A percentile compares a stretch with the other conserved stretches of the same genome.
Conservation (phyloP, 2,113 vertebrate species). For the Pedetes capensis region DNA sequence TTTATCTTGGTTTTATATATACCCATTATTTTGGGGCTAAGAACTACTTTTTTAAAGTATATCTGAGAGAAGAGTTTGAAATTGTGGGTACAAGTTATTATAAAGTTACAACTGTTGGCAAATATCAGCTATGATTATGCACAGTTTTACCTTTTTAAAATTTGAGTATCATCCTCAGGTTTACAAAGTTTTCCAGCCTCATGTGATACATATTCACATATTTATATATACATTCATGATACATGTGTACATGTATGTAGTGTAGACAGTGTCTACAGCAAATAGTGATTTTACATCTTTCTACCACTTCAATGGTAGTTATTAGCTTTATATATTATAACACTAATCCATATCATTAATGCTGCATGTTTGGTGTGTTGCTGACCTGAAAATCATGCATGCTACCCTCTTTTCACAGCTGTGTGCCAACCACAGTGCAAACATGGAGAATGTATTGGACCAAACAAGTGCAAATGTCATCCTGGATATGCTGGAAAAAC, state of each 20-base stretch:
- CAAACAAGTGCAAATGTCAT: constrained; percentile 97
- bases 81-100: not conserved
- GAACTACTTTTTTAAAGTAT: not conserved
- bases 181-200: not conserved
- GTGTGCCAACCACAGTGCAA: constrained; percentile 96
- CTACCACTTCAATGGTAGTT: not conserved
- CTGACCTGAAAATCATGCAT: not conserved
- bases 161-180: not conserved
- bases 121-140: not conserved
- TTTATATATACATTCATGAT: not conserved
- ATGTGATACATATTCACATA: not conserved
- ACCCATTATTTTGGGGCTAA: not conserved
- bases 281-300: not conserved
- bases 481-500: constrained; percentile 96
- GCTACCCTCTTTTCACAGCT: constrained; percentile 84
- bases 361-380: not conserved
- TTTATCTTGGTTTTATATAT: not conserved
- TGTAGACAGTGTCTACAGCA: not conserved
- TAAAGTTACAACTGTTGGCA: not conserved
- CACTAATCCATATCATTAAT: not conserved
- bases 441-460: constrained; percentile 94
- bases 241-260: not conserved
- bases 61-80: not conserved
- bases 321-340: not conserved
- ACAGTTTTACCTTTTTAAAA: not conserved